These are phyloP conservation scores for Sitodiplosis mosellana DNA, from an alignment of 1,140 invertebrate genomes.

Conservation along the genomic window DNA sequence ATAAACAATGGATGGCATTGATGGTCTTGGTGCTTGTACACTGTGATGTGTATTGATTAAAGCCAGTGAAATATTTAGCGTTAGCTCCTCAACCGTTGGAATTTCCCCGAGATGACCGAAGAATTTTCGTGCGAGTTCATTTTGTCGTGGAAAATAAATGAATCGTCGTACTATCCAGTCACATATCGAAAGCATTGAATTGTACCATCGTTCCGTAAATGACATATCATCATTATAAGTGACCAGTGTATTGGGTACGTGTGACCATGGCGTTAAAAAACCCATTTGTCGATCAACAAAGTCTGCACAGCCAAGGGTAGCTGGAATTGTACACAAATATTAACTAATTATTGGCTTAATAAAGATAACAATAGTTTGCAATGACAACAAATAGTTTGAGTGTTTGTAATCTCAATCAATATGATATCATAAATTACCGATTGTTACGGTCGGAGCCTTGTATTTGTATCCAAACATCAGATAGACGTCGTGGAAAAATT, in stretches of 20 bases:
- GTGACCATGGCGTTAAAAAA: constrained; percentile 30
- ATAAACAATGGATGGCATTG: constrained; percentile 32
- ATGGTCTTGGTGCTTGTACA: constrained; percentile 28
- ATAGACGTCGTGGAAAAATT: no score
- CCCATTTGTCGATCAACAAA: constrained; percentile 31
- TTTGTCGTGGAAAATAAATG: constrained; percentile 8
- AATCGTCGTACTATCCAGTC: constrained; percentile 8
- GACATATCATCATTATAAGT: constrained; percentile 20
- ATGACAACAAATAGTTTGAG: no score
- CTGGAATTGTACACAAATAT: constrained; percentile 1
- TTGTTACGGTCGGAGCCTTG: no score
- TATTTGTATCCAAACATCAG: no score
- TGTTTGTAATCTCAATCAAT: no score
- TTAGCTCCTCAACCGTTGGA: no score
- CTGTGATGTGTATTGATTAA: constrained; percentile 10
- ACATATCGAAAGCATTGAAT: constrained; percentile 16
- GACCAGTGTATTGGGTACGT: constrained; percentile 27
- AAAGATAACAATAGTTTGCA: no score
- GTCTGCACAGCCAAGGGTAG: constrained; percentile 31
- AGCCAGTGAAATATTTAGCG: not conserved
- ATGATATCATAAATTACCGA: no score
- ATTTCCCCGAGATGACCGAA: not conserved
- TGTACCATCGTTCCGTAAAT: constrained; percentile 23
- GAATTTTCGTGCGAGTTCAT: not conserved
- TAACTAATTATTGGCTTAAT: no score